Conservation (phyloP, 2,797 vertebrate species). For the Carcharodon carcharias region DNA sequence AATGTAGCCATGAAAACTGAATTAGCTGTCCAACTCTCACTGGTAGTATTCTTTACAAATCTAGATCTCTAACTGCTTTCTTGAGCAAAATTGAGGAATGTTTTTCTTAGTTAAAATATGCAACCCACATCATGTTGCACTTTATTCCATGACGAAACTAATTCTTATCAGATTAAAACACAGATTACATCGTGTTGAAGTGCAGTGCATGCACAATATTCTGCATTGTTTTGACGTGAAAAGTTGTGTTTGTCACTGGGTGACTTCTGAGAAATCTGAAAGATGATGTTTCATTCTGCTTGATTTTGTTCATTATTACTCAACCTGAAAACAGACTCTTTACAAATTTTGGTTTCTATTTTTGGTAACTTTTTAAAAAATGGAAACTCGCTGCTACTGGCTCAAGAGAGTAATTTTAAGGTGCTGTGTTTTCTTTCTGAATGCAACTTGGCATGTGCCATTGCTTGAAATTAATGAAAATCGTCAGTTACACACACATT, state of each 20-base stretch:
- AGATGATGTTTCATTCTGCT: not conserved
- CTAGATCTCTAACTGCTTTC: not conserved
- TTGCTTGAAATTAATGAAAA: not conserved
- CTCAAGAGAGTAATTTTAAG: not conserved
- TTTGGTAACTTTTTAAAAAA: not conserved
- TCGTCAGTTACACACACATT: not conserved
- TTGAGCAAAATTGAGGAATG: not conserved
- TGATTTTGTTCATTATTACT: not conserved
- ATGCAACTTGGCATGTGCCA: not conserved
- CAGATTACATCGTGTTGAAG: conserved; percentile 10
- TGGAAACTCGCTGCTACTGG: not conserved
- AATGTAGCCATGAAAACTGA: not conserved
- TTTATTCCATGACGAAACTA: not conserved
- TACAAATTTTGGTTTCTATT: conserved; percentile 9
- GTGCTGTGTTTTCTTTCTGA: not conserved
- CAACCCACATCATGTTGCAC: not conserved
- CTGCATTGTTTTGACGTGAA: not conserved
- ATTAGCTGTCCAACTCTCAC: not conserved
- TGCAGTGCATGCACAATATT: not conserved
- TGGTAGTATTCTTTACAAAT: not conserved
- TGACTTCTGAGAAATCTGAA: not conserved
- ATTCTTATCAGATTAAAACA: not conserved
- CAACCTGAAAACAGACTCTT: not conserved
- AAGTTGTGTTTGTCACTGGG: not conserved
- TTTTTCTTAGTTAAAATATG: not conserved